Percentiles rank a stretch among this genome's conserved stretches.
Evolutionary conservation across 2,888 invertebrate species (phyloP).

Genomic region (Pecten maximus): DNA sequence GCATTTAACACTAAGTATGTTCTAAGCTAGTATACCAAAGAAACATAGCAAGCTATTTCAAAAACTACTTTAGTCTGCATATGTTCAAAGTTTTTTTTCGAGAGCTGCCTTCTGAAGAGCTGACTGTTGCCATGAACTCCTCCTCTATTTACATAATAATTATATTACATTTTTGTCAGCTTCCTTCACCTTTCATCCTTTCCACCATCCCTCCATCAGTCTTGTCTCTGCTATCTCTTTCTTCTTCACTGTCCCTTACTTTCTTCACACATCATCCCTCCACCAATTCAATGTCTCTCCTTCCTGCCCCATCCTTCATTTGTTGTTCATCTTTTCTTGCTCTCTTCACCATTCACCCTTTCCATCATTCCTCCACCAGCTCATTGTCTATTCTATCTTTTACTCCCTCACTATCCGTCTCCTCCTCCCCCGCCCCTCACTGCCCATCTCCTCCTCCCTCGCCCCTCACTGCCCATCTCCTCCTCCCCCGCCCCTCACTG

Average conservation of each 20-base stretch:
- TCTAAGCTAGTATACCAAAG: background rate
- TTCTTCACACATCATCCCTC: too few relatives aligned
- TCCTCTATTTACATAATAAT: background rate
- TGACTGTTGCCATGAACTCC: constrained; percentile 30
- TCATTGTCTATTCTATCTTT: too few relatives aligned
- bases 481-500: too few relatives aligned
- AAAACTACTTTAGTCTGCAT: constrained; percentile 11
- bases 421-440: too few relatives aligned
- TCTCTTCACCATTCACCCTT: constrained; percentile 7
- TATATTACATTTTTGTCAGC: constrained; percentile 21
- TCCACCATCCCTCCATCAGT: background rate
- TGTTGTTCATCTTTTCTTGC: constrained; percentile 35
- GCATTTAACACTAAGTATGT: background rate
- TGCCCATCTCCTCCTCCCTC: too few relatives aligned
- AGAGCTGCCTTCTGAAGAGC: constrained; percentile 54
- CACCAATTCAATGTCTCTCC: too few relatives aligned
- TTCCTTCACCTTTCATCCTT: background rate
- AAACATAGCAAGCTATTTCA: constrained; percentile 24
- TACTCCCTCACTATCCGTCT: too few relatives aligned
- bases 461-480: too few relatives aligned
- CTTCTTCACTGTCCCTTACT: background rate
- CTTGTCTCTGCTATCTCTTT: background rate
- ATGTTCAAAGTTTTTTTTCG: constrained; percentile 39
- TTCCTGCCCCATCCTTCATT: constrained; percentile 36
- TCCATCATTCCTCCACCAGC: background rate